Percentiles rank a stretch among this genome's conserved stretches.
phyloP scores from a whole-genome alignment of 2,797 vertebrate species.

The Oreochromis mossambicus region DNA sequence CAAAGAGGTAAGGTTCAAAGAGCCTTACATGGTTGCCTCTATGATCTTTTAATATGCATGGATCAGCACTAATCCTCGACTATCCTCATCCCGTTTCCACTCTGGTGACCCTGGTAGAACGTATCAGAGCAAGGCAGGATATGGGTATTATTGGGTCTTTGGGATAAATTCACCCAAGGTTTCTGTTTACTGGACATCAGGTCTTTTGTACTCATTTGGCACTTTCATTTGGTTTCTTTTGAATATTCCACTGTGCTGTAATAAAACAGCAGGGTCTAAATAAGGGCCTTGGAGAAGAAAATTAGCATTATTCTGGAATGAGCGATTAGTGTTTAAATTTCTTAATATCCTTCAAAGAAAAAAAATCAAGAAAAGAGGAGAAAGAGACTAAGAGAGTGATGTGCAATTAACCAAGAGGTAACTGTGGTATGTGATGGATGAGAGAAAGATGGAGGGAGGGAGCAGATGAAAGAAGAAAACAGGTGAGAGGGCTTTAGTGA shows the following conservation, averaged over 20 bases:
- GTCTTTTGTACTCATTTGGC: not conserved
- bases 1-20: conserved; percentile 41
- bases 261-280: not conserved
- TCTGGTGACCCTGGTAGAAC: conserved; percentile 47
- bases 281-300: not conserved
- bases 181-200: not conserved
- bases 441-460: not conserved
- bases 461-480: not conserved
- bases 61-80: conserved; percentile 61
- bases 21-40: conserved; percentile 37
- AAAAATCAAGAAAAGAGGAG: not conserved
- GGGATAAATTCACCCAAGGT: conserved; percentile 8
- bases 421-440: not conserved
- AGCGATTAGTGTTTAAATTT: not conserved
- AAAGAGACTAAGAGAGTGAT: not conserved
- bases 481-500: not conserved
- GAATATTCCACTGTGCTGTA: not conserved
- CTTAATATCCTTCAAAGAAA: not conserved
- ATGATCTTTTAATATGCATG: conserved; percentile 71
- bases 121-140: conserved; percentile 29
- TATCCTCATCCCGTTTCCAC: conserved; percentile 49
- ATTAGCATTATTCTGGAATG: not conserved
- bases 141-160: conserved; percentile 35
- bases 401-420: not conserved
- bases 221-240: not conserved